phyloP scores from a whole-genome alignment of 2,113 vertebrate species.

The Coracopsis vasa region DNA sequence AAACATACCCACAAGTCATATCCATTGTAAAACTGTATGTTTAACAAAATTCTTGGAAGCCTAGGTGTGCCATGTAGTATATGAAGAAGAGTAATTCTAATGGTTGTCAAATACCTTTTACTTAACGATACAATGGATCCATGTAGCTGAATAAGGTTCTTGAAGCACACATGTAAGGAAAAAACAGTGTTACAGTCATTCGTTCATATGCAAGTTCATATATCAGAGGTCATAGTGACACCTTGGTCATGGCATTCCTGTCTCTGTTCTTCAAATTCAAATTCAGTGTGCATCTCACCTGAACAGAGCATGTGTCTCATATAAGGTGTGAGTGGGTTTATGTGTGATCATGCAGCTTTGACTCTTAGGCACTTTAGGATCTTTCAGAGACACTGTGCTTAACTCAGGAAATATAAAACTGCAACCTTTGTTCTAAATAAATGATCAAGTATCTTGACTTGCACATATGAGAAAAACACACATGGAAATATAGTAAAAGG shows the following conservation, averaged over 20 bases:
- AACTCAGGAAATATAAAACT: background rate
- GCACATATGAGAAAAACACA: background rate
- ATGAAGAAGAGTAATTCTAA: background rate
- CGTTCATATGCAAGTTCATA: background rate
- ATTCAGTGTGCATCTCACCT: background rate
- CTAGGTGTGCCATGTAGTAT: background rate
- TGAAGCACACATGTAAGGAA: background rate
- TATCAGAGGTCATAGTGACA: background rate
- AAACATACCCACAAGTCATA: fast-evolving
- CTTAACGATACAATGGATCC: background rate
- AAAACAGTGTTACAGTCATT: background rate
- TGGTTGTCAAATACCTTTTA: background rate
- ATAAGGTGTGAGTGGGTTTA: background rate
- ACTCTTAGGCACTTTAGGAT: background rate
- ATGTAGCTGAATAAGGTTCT: background rate
- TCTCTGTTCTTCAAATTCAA: background rate
- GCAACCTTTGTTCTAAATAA: background rate
- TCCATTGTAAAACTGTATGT: background rate
- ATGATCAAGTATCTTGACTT: background rate
- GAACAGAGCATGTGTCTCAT: background rate
- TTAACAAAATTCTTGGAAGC: background rate
- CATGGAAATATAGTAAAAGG: background rate
- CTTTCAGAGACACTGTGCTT: background rate
- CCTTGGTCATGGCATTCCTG: background rate
- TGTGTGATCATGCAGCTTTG: background rate